Conservation (phyloP, 1,140 invertebrate species). For the Drosophila punjabiensis region DNA sequence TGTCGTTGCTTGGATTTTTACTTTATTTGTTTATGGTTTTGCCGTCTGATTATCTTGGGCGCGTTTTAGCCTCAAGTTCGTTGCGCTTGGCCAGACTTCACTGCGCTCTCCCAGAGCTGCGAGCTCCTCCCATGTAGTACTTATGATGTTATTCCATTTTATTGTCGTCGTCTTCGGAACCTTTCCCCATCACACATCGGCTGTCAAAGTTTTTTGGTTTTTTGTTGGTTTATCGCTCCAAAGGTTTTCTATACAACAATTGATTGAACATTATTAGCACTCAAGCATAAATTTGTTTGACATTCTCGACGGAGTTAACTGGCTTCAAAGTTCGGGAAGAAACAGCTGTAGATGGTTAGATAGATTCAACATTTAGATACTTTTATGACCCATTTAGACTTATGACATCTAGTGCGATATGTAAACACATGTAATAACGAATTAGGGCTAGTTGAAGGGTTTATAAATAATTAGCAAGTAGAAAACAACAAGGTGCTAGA, state of each 20-base stretch:
- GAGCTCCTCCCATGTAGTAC: slow-evolving; percentile 44
- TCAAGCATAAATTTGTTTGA: slow-evolving; percentile 77
- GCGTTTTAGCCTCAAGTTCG: slow-evolving; percentile 78
- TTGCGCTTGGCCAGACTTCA: slow-evolving; percentile 72
- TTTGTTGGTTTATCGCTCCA: slow-evolving; percentile 80
- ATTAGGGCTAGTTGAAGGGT: not conserved
- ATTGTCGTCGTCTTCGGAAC: slow-evolving; percentile 59
- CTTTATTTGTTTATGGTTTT: slow-evolving; percentile 82
- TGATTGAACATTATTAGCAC: slow-evolving; percentile 82
- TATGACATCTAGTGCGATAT: not conserved
- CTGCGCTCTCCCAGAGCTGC: not conserved
- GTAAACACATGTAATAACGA: not conserved
- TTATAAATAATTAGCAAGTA: not conserved
- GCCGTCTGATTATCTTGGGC: slow-evolving; percentile 79
- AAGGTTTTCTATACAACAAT: slow-evolving; percentile 70
- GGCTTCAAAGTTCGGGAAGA: slow-evolving; percentile 18
- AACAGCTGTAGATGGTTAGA: slow-evolving; percentile 29
- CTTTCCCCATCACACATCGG: slow-evolving; percentile 30
- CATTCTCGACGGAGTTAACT: slow-evolving; percentile 48
- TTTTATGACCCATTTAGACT: not conserved
- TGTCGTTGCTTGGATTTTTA: slow-evolving; percentile 73
- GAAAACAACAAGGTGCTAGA: not conserved
- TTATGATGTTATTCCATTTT: slow-evolving; percentile 79
- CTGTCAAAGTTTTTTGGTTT: slow-evolving; percentile 61
- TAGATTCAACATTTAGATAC: slow-evolving; percentile 5